Evolutionary conservation across 2,888 invertebrate species (phyloP), one percentile per base, ranked within the genome.

Genomic region (Orchestes rusci): DNA sequence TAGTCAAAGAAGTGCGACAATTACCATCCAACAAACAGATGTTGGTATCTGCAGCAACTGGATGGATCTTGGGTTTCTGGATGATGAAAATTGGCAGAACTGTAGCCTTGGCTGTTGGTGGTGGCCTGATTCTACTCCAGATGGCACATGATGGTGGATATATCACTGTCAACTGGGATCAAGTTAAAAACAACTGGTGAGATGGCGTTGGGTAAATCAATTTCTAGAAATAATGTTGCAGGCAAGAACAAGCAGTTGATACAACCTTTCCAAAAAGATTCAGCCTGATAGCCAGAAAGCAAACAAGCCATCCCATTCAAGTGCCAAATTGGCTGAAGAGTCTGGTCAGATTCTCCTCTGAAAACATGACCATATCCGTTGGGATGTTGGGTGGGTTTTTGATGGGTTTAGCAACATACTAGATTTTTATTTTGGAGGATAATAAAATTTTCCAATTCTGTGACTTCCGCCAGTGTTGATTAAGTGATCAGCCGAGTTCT

Each of bases 301-400:
- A n/a, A n/a, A n/a, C n/a, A n/a, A n/a, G 15, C 10, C 37, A 39
- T 13, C 16, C 32, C 4, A 15, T 34, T 18, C 13, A 18, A 7
- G 15, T 38, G 17, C 20, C 47, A 1, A 16, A 32, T 2, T 43
- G 47, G 42, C 17, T 38, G 15, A 30, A 16, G 13, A 41, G 32
- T 7, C 3, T 44, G 2, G 18, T 29, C 3, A 13, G 30, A 12
- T 41, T 45, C 18, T 40, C 45, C 10, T 15, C 13, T 27, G 4
- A 31, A 41, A 49, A 40, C 31, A 28, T 39, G 10, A 31, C 35
- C 3, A 35, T 46, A 17, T 39, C 40, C 10, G 16, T 43, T 8
- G 43, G 42, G 16, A 29, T 50, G n/a, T 31, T 50, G 16, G 50
- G 50, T 7, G 50, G 50, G 23, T 50, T 50, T 40, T 33, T 46